These are phyloP conservation scores for Apodemus sylvaticus DNA, from an alignment of 2,113 vertebrate species.

Conservation along the genomic window DNA sequence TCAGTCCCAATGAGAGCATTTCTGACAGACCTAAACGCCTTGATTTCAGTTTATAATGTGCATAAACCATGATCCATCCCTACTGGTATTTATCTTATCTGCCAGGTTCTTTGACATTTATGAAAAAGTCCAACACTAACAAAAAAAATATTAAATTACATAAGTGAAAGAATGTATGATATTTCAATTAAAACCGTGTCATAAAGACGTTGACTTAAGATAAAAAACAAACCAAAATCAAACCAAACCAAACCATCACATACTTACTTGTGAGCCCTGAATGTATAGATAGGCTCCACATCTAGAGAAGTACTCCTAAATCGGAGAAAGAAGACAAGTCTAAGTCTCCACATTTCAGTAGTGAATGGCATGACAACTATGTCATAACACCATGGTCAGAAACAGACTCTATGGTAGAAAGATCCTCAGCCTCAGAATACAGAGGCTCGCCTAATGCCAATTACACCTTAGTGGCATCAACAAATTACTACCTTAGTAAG, in stretches of 20 bases:
- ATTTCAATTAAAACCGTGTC: constrained; percentile 3
- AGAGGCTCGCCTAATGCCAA: constrained; percentile 5
- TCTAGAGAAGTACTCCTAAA: constrained; percentile 96
- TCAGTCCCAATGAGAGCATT: not conserved
- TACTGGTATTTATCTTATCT: constrained; percentile 4
- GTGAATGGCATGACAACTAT: not conserved
- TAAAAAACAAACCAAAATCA: not conserved
- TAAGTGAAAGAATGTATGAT: constrained; percentile 46
- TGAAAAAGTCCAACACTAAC: not conserved
- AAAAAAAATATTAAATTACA: not conserved
- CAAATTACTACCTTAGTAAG: constrained; percentile 3
- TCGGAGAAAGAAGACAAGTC: constrained; percentile 66
- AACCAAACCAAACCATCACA: not conserved
- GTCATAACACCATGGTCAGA: constrained; percentile 40
- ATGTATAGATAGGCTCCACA: constrained; percentile 99
- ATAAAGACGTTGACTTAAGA: constrained; percentile 39
- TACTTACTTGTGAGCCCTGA: constrained; percentile 97
- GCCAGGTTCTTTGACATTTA: constrained; percentile 33
- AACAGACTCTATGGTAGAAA: not conserved
- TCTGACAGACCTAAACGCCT: constrained; percentile 24
- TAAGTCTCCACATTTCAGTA: not conserved
- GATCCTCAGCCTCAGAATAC: not conserved
- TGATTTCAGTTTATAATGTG: constrained; percentile 4
- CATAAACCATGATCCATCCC: not conserved
- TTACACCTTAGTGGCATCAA: not conserved